phyloP scores from a whole-genome alignment of 1,140 invertebrate species.

The Palaemon carinicauda region DNA sequence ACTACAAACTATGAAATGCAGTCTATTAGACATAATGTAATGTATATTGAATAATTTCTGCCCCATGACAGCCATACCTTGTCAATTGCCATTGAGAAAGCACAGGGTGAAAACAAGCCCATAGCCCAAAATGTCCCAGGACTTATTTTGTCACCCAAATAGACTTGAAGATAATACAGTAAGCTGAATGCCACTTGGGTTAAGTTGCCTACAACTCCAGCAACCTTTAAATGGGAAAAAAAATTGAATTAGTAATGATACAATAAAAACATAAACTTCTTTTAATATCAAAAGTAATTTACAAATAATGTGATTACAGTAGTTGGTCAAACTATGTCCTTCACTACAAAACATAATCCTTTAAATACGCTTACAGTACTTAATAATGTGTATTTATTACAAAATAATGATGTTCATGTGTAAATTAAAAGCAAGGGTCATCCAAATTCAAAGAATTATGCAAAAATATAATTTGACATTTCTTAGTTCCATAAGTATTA shows the following conservation, averaged over 20 bases:
- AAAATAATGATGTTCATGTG: no score
- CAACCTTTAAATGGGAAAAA: constrained; percentile 10
- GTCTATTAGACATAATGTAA: background rate
- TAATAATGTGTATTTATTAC: no score
- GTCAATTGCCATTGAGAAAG: constrained; percentile 83
- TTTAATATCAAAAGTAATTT: background rate
- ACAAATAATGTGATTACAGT: no score
- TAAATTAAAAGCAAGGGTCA: no score
- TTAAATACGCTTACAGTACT: no score
- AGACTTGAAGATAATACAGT: constrained; percentile 78
- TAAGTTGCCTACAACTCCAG: constrained; percentile 34
- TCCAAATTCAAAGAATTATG: no score
- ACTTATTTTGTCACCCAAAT: constrained; percentile 71
- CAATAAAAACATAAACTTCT: background rate
- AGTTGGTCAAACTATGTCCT: no score
- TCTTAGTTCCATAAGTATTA: no score
- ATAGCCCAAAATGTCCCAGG: constrained; percentile 78
- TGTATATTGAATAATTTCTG: background rate
- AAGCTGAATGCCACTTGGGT: constrained; percentile 25
- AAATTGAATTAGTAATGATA: background rate
- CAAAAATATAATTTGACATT: no score
- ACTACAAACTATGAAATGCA: background rate
- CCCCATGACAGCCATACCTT: constrained; percentile 70
- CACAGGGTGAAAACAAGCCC: constrained; percentile 81
- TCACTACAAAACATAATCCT: no score